phyloP scores from a whole-genome alignment of 2,113 vertebrate species.

The Terrapene triunguis region DNA sequence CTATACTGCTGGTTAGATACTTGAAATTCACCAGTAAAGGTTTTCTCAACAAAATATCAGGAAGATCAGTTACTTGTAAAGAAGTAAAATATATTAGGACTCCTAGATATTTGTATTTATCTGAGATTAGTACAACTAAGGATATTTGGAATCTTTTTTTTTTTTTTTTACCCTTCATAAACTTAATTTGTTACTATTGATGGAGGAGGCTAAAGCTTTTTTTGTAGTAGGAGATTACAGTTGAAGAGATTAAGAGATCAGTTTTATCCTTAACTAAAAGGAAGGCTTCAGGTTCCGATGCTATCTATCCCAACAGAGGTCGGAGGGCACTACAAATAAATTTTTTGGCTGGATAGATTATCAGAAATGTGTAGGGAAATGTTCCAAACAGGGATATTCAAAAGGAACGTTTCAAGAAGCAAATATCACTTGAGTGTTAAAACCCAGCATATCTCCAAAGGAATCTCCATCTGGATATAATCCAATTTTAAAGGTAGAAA shows the following conservation, averaged over 20 bases:
- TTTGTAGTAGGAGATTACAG: rapidly evolving
- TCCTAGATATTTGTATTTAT: not conserved
- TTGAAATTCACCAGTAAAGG: not conserved
- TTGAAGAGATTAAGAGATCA: not conserved
- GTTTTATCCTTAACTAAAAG: not conserved
- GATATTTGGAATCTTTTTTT: not conserved
- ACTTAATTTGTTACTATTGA: rapidly evolving
- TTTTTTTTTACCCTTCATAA: not conserved
- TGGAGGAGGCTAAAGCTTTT: not conserved
- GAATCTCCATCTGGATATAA: rapidly evolving
- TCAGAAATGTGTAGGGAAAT: rapidly evolving
- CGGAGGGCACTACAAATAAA: rapidly evolving
- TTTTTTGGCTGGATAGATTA: not conserved
- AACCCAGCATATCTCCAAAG: rapidly evolving
- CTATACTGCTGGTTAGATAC: not conserved
- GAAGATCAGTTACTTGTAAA: not conserved
- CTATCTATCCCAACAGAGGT: rapidly evolving
- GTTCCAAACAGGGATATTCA: not conserved
- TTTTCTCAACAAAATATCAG: not conserved
- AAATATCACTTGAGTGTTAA: not conserved
- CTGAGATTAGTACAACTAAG: not conserved
- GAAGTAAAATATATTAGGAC: not conserved
- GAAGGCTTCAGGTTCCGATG: not conserved
- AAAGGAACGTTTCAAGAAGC: not conserved
- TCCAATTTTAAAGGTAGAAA: rapidly evolving